These are phyloP conservation scores for Watsonalla binaria DNA, from an alignment of 2,888 invertebrate genomes.

Conservation along the genomic window DNA sequence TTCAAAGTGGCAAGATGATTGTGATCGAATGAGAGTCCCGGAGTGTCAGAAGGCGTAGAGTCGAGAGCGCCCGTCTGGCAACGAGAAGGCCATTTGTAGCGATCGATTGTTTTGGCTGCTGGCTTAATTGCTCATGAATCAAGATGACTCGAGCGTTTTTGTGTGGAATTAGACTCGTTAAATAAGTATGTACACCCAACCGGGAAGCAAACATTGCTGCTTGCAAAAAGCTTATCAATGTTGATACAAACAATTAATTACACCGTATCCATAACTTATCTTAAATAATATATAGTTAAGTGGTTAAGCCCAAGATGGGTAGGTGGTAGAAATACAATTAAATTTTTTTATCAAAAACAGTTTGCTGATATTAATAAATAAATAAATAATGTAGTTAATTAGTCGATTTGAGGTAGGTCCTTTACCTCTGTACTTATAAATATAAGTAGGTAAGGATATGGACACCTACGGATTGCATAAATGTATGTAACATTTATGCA, in stretches of 20 bases:
- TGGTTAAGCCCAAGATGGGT: too few relatives aligned
- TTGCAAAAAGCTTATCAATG: neutral
- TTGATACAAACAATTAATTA: neutral
- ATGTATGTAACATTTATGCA: too few relatives aligned
- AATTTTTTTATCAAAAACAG: too few relatives aligned
- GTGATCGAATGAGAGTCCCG: neutral
- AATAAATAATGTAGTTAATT: too few relatives aligned
- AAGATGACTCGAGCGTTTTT: slow-evolving; percentile 61
- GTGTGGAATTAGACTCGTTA: slow-evolving; percentile 24
- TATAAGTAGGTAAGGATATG: too few relatives aligned
- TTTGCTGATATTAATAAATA: too few relatives aligned
- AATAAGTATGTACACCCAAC: slow-evolving; percentile 1
- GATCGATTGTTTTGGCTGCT: slow-evolving; percentile 78
- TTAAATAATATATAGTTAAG: too few relatives aligned
- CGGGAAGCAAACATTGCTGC: neutral
- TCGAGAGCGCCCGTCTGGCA: slow-evolving; percentile 27
- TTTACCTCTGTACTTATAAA: too few relatives aligned
- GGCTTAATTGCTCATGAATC: slow-evolving; percentile 73
- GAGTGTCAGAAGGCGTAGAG: slow-evolving; percentile 4
- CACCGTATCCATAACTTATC: too few relatives aligned
- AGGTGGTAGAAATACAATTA: too few relatives aligned
- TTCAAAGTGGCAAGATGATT: neutral
- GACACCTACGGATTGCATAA: too few relatives aligned
- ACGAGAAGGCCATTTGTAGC: slow-evolving; percentile 63
- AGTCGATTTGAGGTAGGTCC: too few relatives aligned